Evolutionary conservation across 2,113 vertebrate species (phyloP), one percentile per base, ranked within the genome.

Genomic region (Stigmatopora argus): DNA sequence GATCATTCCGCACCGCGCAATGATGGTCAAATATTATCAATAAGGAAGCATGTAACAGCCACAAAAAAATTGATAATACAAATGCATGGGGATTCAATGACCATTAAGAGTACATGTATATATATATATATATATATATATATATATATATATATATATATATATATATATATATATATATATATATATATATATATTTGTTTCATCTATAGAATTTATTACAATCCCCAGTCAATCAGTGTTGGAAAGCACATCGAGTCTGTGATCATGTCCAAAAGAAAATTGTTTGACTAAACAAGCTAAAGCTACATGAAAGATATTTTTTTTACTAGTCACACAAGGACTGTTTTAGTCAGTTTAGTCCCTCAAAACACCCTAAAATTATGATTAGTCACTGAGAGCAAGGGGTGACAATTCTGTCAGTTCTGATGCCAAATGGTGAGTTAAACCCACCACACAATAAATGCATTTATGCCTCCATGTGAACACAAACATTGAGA

Each of bases 1-100:
- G 91, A 92, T 97, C 95, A 94, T 95, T 95, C 95, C 95, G 96
- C 96, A 90, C 96, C 93, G 96, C 96, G 94, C 93, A 98, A 98
- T 89, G 95, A 97, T 92, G 90, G 96, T 98, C 96, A 91, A 92
- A 91, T 80, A 85, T 45, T 73, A 92, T 31, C 26, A 69, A 80
- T 62, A 71, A 57, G 89, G 89, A 90, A 90, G 86, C 83, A 71
- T 77, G 62, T 84, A 86, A 90, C 75, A 75, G 71, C 87, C 78
- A 87, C 81, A 90, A 91, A 83, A 92, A 88, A 85, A 90, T 90
- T 87, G 92, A 85, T 88, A 90, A 91, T 87, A 92, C 83, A 82
- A 81, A 82, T 49, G 65, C 52, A 71, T 34, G 48, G 34, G 21
- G 55, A 75, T 78, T 79, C 69, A 78, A 65, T 78, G 45, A 71